Evolutionary conservation across 2,797 vertebrate species (phyloP).

Genomic region (Rachycentron canadum): DNA sequence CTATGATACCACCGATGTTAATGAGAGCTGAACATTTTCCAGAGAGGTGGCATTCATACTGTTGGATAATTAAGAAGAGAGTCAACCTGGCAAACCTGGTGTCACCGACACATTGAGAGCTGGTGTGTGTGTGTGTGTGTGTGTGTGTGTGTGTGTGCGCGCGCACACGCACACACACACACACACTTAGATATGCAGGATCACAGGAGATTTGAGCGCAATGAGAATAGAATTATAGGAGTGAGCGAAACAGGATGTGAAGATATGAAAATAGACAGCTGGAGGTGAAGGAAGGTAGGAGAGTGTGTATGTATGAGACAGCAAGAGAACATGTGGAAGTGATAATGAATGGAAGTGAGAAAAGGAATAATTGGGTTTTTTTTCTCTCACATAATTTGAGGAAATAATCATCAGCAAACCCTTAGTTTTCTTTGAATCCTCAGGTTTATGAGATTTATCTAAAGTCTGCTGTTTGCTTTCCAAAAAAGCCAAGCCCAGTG

Average conservation of each 20-base stretch:
- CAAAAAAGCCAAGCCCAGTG: conserved; percentile 7
- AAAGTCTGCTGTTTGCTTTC: not conserved
- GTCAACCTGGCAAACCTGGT: conserved; percentile 48
- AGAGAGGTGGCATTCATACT: conserved; percentile 57
- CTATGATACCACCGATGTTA: conserved; percentile 55
- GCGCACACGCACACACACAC: not conserved
- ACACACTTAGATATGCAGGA: not conserved
- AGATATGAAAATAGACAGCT: conserved; percentile 56
- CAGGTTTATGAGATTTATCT: not conserved
- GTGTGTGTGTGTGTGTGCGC: too few species aligned
- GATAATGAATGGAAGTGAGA: conserved; percentile 21
- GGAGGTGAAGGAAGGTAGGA: conserved; percentile 22
- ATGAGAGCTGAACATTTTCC: conserved; percentile 65
- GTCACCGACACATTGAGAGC: conserved; percentile 22
- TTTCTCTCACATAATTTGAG: not conserved
- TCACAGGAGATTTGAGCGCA: conserved; percentile 11
- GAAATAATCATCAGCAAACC: not conserved
- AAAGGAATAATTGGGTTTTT: not conserved
- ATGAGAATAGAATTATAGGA: conserved; percentile 26
- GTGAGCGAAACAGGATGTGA: conserved; percentile 45
- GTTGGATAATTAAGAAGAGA: conserved; percentile 64
- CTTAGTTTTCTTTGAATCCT: not conserved
- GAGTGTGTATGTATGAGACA: not conserved
- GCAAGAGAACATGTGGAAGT: conserved; percentile 5
- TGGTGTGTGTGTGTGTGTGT: too few species aligned